Evolutionary conservation across 2,888 invertebrate species (phyloP), one percentile per base, ranked within the genome.

Genomic region (Microchrysa polita): DNA sequence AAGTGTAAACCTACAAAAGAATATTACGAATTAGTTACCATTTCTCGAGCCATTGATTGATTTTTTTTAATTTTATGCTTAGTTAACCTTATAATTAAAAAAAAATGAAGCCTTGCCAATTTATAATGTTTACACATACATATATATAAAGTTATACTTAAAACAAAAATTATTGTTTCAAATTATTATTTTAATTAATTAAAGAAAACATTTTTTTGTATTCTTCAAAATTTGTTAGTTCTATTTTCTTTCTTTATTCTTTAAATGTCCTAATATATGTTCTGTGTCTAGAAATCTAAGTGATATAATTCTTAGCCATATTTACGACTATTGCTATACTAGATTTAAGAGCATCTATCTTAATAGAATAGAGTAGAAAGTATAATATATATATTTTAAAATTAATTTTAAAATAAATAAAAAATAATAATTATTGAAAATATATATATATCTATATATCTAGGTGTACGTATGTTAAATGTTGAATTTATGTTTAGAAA

Each of bases 11-110:
- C 2, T 34, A 34, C 27, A 40, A 23, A 57, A 69, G 34, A 55
- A 27, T n/a, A n/a, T n/a, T n/a, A n/a, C n/a, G 69, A n/a, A 69
- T 69, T 69, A 69, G 69, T 69, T 69, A 69, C 69, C 69, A 69
- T 40, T 14, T 52, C 40, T 40, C 40, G 48, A 48, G 69, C 69
- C 69, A 69, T 69, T 69, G 69, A 69, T 55, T n/a, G n/a, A 55
- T 42, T 27, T 14, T 44, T 2, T 44, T 20, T n/a, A n/a, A n/a
- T n/a, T 2, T 34, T 34, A 34, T 34, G 27, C 27, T 34, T 34
- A 34, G 27, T 34, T 5, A 34, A 2, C 27, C 27, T 34, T 44
- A 12, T n/a, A n/a, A n/a, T n/a, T n/a, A n/a, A n/a, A n/a, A n/a
- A n/a, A n/a, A n/a, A n/a, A 42, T 44, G 42, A 69, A 34, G 57